Evolutionary conservation across 1,140 invertebrate genomes (phyloP).

Genomic region (roundworm (Caenorhabditis elegans)): WBcel235 BX284602.5:8477001-8477500

Average conservation of each 20-base stretch:
- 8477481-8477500: no score
- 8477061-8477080: not conserved
- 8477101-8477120: not conserved
- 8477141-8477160: not conserved
- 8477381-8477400: no score
- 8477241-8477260: not conserved
- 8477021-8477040: not conserved
- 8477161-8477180: not conserved
- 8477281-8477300: not conserved
- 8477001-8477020: not conserved
- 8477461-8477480: no score
- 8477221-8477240: not conserved
- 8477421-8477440: no score
- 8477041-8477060: not conserved
- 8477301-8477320: conserved; percentile 22
- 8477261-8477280: conserved; percentile 1
- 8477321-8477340: no score
- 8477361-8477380: no score
- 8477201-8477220: not conserved
- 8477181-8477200: conserved; percentile 15
- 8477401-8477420: no score
- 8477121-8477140: conserved; percentile 18
- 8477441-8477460: no score
- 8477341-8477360: no score
- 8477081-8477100: not conserved